Evolutionary conservation across 1,140 invertebrate genomes (phyloP).

Genomic region (Lerema accius): DNA sequence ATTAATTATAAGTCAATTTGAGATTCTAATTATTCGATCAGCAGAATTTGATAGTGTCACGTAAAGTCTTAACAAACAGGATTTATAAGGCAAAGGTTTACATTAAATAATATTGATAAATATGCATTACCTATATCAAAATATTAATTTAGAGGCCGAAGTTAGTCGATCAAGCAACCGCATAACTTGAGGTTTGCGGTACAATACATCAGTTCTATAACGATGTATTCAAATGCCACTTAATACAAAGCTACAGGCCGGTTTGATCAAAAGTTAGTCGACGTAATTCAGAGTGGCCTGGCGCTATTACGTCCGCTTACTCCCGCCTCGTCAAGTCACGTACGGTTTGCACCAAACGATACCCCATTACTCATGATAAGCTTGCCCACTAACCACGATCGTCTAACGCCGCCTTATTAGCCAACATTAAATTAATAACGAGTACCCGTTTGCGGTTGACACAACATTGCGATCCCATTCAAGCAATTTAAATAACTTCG

Average conservation of each 20-base stretch:
- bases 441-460: constrained; percentile 42
- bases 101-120: constrained; percentile 19
- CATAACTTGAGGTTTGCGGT: constrained; percentile 35
- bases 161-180: constrained; percentile 16
- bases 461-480: constrained; percentile 36
- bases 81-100: constrained; percentile 17
- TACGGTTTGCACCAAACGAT: constrained; percentile 54
- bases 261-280: constrained; percentile 68
- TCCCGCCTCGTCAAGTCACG: constrained; percentile 50
- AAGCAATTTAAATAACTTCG: constrained; percentile 43
- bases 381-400: constrained; percentile 58
- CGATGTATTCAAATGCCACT: constrained; percentile 57
- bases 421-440: constrained; percentile 68
- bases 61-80: constrained; percentile 11
- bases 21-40: constrained; percentile 5
- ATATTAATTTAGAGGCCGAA: constrained; percentile 17
- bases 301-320: constrained; percentile 45
- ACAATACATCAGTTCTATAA: constrained; percentile 48
- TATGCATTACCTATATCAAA: constrained; percentile 18
- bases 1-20: constrained; percentile 17
- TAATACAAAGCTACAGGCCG: constrained; percentile 53
- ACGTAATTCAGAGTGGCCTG: constrained; percentile 64
- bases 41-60: constrained; percentile 11
- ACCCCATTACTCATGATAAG: constrained; percentile 53
- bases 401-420: constrained; percentile 61